Evolutionary conservation across 2,797 vertebrate species (phyloP).

Genomic region (Mus caroli): DNA sequence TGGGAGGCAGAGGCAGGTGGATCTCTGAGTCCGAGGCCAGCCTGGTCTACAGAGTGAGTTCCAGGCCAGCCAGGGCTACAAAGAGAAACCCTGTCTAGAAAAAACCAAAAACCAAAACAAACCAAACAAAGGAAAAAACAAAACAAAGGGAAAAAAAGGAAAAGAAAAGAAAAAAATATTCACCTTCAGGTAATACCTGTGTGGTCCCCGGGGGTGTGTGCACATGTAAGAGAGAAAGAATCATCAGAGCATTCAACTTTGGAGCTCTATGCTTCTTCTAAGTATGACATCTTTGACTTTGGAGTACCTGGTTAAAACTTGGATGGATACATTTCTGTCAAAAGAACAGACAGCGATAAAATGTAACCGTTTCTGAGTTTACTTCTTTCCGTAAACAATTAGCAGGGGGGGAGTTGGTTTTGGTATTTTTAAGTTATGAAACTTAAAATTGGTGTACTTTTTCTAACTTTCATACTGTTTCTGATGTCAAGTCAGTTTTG

Average conservation of each 20-base stretch:
- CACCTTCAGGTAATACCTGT: not conserved
- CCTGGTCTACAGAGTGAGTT: too few relatives aligned
- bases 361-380: slow-evolving; percentile 52
- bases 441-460: slow-evolving; percentile 63
- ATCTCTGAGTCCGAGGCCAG: too few relatives aligned
- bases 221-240: not conserved
- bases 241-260: slow-evolving; percentile 1
- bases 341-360: slow-evolving; percentile 31
- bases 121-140: too few relatives aligned
- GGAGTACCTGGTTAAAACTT: slow-evolving; percentile 18
- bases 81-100: too few relatives aligned
- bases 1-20: too few relatives aligned
- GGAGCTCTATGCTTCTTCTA: not conserved
- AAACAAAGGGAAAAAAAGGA: too few relatives aligned
- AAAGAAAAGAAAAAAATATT: not conserved
- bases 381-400: slow-evolving; percentile 40
- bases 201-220: not conserved
- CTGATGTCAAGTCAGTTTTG: slow-evolving; percentile 70
- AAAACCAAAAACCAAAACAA: too few relatives aligned
- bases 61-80: too few relatives aligned
- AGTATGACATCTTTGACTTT: not conserved
- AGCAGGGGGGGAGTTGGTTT: not conserved
- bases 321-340: slow-evolving; percentile 10
- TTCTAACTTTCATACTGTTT: slow-evolving; percentile 73
- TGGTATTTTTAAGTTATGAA: slow-evolving; percentile 34